These are phyloP conservation scores for Gambusia affinis DNA, from an alignment of 2,113 vertebrate species.

Conservation along the genomic window DNA sequence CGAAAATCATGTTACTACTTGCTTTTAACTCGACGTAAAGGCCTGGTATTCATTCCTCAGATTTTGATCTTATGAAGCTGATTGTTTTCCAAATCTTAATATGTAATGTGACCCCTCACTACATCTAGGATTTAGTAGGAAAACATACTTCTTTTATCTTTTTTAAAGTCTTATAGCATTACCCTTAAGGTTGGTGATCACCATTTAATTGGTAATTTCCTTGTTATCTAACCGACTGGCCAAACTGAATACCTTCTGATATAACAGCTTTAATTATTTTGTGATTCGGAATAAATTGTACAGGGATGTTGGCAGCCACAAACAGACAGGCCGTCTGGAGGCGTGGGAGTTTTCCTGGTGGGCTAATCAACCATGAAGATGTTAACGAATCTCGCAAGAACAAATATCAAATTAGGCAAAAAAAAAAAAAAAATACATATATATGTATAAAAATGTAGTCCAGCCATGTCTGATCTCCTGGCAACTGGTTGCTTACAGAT, in stretches of 20 bases:
- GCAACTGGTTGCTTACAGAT: constrained; percentile 38
- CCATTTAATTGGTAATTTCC: background rate
- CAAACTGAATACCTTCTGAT: constrained; percentile 14
- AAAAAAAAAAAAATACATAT: background rate
- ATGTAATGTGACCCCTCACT: background rate
- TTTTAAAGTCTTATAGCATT: background rate
- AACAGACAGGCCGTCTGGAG: constrained; percentile 67
- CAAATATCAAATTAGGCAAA: constrained; percentile 25
- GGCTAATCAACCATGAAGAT: constrained; percentile 34
- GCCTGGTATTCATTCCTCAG: background rate
- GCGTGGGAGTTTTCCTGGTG: constrained; percentile 66
- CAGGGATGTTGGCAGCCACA: constrained; percentile 47
- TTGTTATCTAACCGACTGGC: constrained; percentile 8
- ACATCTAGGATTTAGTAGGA: too few species aligned
- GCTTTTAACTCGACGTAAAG: background rate
- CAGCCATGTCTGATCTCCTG: constrained; percentile 13
- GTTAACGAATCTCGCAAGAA: constrained; percentile 49
- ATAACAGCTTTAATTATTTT: constrained; percentile 18
- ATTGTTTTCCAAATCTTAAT: background rate
- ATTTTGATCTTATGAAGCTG: background rate
- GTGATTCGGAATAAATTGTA: constrained; percentile 35
- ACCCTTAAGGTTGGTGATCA: background rate
- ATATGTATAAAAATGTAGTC: background rate
- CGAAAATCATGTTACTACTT: background rate
- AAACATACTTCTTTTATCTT: background rate